A percentile compares a stretch with the other conserved stretches of the same genome.
These are phyloP conservation scores for Bradypodion pumilum DNA, from an alignment of 2,797 vertebrate species.

Conservation along the genomic window DNA sequence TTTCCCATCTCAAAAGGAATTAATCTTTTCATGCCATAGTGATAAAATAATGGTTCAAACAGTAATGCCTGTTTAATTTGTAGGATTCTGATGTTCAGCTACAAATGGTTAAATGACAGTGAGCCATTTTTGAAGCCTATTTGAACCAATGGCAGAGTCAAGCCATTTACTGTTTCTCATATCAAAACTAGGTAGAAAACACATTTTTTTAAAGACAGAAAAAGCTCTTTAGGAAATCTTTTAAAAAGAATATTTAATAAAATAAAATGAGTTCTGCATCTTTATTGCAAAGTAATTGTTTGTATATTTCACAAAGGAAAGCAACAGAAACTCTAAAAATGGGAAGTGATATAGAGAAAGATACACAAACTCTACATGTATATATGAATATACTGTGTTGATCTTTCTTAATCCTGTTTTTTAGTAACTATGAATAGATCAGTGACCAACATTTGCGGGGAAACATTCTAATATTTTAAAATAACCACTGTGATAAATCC, in stretches of 20 bases:
- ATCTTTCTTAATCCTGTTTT: slow-evolving; percentile 34
- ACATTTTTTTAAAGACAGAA: slow-evolving; percentile 49
- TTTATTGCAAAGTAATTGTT: slow-evolving; percentile 32
- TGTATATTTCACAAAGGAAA: slow-evolving; percentile 22
- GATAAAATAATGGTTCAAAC: slow-evolving; percentile 84
- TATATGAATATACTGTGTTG: slow-evolving; percentile 15
- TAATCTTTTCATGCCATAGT: slow-evolving; percentile 78
- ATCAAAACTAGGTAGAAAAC: slow-evolving; percentile 48
- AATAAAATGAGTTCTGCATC: slow-evolving; percentile 40
- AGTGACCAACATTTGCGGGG: slow-evolving; percentile 34
- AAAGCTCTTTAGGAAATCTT: slow-evolving; percentile 21
- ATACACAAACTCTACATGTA: slow-evolving; percentile 35
- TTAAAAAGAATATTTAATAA: slow-evolving; percentile 41
- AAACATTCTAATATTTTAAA: neutral
- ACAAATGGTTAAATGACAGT: slow-evolving; percentile 71
- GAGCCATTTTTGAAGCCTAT: slow-evolving; percentile 66
- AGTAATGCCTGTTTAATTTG: slow-evolving; percentile 82
- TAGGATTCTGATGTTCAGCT: slow-evolving; percentile 67
- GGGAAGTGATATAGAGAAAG: slow-evolving; percentile 26
- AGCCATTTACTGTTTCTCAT: slow-evolving; percentile 65
- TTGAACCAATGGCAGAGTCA: slow-evolving; percentile 61
- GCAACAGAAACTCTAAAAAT: slow-evolving; percentile 11
- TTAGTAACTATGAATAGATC: neutral
- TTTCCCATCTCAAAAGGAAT: slow-evolving; percentile 72
- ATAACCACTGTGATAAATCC: neutral